Evolutionary conservation across 2,113 vertebrate species (phyloP), one percentile per base, ranked within the genome.

Genomic region (Amblyopsis rosae): DNA sequence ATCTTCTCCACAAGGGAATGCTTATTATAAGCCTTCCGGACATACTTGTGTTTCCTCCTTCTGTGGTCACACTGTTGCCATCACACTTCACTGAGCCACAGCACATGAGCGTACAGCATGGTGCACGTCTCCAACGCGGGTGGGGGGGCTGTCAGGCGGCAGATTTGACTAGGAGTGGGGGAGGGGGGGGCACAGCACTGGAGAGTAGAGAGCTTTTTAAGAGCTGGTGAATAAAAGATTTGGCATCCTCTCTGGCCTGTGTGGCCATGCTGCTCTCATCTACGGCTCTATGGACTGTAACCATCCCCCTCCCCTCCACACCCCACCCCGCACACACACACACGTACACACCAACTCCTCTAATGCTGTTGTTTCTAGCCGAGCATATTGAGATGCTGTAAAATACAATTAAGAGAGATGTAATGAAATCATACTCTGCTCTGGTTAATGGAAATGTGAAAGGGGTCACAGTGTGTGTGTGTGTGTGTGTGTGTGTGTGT

Each of bases 191-290:
- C 72, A 79, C 74, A 66, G 70, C 12, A 68, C 77, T 67, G 73
- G 78, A 81, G 77, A 85, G 80, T 77, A 76, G 81, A 88, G 58
- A 85, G 77, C 82, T 83, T 86, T 90, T 90, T 88, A 83, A 88
- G 88, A 86, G 84, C 76, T 68, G 54, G 80, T 87, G 86, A 85
- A 88, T 88, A 90, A 91, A 91, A 93, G 91, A 89, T 87, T 87
- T 90, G 88, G 91, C 89, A 90, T 88, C 79, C 65, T 80, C 77
- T 79, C 81, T 85, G 81, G 83, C 82, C 87, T 6, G 47, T 62
- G 59, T 55, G 47, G 49, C 71, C 70, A 32, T 32, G 73, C 58
- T 58, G 62, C 46, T 75, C 78, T 73, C 77, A 47, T 50, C 63
- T 35, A 35, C 35, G 6, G 35, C 35, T 62, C 47, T 65, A 47